Evolutionary conservation across 2,113 vertebrate species (phyloP).

Genomic region (Psephotus haematonotus): DNA sequence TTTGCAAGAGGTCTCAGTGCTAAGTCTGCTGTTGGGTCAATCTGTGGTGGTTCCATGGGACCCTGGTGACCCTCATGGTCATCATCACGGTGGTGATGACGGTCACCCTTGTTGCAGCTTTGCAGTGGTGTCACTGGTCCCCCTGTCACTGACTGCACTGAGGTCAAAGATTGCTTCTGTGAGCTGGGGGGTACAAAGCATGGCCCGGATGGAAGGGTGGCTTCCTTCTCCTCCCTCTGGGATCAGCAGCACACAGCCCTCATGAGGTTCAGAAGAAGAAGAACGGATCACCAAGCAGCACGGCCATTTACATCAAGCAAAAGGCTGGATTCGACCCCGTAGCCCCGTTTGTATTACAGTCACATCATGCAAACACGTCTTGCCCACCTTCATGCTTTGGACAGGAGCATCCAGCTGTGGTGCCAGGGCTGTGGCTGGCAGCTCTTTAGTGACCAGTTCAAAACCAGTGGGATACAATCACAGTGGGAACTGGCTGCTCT

Average conservation of each 20-base stretch:
- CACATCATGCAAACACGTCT: fast-evolving
- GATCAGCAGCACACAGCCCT: background rate
- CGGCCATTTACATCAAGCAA: background rate
- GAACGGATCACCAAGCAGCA: background rate
- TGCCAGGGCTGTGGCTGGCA: fast-evolving
- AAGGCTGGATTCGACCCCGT: background rate
- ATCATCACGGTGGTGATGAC: background rate
- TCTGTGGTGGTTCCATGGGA: background rate
- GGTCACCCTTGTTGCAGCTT: background rate
- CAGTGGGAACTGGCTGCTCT: background rate
- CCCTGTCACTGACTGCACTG: background rate
- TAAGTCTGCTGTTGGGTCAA: background rate
- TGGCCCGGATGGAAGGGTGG: background rate
- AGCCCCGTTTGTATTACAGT: background rate
- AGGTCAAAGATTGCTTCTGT: background rate
- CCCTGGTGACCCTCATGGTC: background rate
- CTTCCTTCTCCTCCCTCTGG: background rate
- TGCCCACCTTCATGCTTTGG: background rate
- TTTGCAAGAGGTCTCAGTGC: background rate
- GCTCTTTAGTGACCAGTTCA: background rate
- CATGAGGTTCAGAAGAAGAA: background rate
- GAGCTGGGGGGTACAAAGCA: background rate
- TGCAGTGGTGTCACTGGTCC: background rate
- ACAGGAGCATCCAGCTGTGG: fast-evolving
- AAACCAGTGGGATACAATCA: background rate